Base-by-base conservation (phyloP, 2,113 vertebrate species). In the Pseudolaguvia tuberculata region DNA sequence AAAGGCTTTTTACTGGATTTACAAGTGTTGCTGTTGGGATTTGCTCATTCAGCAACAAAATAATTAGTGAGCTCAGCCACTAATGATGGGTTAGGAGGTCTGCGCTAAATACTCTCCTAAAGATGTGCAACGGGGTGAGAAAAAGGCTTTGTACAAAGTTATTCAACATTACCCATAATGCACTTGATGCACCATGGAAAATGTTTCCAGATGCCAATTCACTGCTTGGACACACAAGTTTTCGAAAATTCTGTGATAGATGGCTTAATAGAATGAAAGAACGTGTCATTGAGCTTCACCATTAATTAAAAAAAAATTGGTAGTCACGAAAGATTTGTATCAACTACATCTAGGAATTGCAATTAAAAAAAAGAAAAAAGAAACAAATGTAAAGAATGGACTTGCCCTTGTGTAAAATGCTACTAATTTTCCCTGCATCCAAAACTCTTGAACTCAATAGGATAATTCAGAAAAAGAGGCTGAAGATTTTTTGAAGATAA, bases 321-420 rank as follows among this genome's bases (percentile, higher is more conserved):
- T 25, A 48, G 23, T 50, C 45, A 67, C 50, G 9, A 23, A 50
- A 50, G 12, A 25, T 20, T 17, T 27, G 23, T 27, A 20, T 23
- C 45, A 5, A 67, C 50, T 25, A 50, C 18, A 45, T 29, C 23
- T 50, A 29, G 21, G 7, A 50, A 18, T 18, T 50, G 45, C 39
- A 42, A 42, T 48, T 48, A 66, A 66, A 67, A 17, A 20, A 25
- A 50, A 29, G 3, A 15, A 5, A 27, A 50, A 42, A 42, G 4
- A 50, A 29, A 67, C 18, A 48, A 67, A 18, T n/a, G 45, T 12
- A 11, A 25, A 15, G 14, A 66, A 66, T 48, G 63, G 5, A 65
- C 62, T 63, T 45, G 61, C 35, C 61, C 23, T 6, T 42, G 61
- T 63, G 39, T 63, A 66, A 67, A 50, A 67, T 12, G 15, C 17